These are phyloP conservation scores for Alauda arvensis DNA, from an alignment of 2,797 vertebrate genomes.

Conservation along the genomic window DNA sequence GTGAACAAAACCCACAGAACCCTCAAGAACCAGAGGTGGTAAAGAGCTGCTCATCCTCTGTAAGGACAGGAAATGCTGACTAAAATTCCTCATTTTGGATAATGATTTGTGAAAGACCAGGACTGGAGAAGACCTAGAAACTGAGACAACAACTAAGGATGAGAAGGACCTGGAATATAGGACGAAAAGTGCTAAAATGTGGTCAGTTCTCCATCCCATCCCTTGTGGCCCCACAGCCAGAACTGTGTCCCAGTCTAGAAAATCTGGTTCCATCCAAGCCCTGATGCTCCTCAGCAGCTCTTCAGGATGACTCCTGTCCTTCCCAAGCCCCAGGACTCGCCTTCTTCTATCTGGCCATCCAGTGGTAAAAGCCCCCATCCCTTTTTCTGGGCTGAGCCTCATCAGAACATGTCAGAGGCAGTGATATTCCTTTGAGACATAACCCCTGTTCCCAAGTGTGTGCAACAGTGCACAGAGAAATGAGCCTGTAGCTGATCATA, in stretches of 20 bases:
- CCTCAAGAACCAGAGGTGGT: background rate
- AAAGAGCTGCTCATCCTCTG: background rate
- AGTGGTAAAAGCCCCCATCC: background rate
- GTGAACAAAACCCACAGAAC: rapidly evolving
- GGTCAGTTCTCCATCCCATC: background rate
- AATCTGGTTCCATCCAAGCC: background rate
- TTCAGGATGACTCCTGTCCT: background rate
- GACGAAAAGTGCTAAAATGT: background rate
- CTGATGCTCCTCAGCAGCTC: background rate
- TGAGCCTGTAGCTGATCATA: background rate
- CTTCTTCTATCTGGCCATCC: background rate
- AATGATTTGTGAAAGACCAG: background rate
- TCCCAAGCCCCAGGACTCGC: background rate
- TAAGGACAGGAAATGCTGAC: background rate
- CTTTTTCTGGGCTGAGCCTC: background rate
- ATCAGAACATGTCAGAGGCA: background rate
- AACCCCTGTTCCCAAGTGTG: rapidly evolving
- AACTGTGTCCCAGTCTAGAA: background rate
- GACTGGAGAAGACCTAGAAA: background rate
- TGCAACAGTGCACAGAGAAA: background rate
- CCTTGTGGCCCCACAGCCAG: background rate
- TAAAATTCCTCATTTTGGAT: background rate
- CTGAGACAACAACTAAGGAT: background rate
- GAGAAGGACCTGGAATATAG: background rate
- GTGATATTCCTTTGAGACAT: rapidly evolving